Evolutionary conservation across 2,888 invertebrate species (phyloP).

Genomic region (Monochamus alternatus): DNA sequence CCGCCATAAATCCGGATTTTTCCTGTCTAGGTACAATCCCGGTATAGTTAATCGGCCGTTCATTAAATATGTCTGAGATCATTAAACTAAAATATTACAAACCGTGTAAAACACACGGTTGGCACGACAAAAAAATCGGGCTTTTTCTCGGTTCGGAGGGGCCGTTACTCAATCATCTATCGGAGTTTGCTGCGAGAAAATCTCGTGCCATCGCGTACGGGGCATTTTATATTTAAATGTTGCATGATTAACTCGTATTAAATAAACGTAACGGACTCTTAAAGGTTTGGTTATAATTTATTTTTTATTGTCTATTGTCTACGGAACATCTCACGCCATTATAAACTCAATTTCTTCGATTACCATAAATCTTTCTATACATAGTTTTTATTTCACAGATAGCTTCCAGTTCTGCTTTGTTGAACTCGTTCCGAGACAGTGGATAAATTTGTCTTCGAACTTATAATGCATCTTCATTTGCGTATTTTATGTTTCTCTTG

Average conservation of each 20-base stretch:
- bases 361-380: slow-evolving; percentile 62
- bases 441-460: not conserved
- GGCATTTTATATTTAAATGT: slow-evolving; percentile 72
- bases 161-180: slow-evolving; percentile 50
- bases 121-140: slow-evolving; percentile 45
- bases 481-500: no score
- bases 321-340: slow-evolving; percentile 69
- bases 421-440: not conserved
- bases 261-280: slow-evolving; percentile 71
- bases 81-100: slow-evolving; percentile 48
- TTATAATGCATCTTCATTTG: not conserved
- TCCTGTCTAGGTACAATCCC: slow-evolving; percentile 33
- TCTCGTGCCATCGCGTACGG: slow-evolving; percentile 70
- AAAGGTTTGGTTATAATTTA: slow-evolving; percentile 71
- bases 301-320: slow-evolving; percentile 70
- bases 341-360: slow-evolving; percentile 66
- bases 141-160: slow-evolving; percentile 33
- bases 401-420: slow-evolving; percentile 6
- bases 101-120: slow-evolving; percentile 47
- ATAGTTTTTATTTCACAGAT: slow-evolving; percentile 52
- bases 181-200: slow-evolving; percentile 57
- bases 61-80: slow-evolving; percentile 48
- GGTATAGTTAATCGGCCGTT: slow-evolving; percentile 35
- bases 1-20: slow-evolving; percentile 30
- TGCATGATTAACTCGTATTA: slow-evolving; percentile 72